A percentile compares a stretch with the other conserved stretches of the same genome.
Evolutionary conservation across 2,797 vertebrate species (phyloP).

Genomic region (Cottoperca gobio): DNA sequence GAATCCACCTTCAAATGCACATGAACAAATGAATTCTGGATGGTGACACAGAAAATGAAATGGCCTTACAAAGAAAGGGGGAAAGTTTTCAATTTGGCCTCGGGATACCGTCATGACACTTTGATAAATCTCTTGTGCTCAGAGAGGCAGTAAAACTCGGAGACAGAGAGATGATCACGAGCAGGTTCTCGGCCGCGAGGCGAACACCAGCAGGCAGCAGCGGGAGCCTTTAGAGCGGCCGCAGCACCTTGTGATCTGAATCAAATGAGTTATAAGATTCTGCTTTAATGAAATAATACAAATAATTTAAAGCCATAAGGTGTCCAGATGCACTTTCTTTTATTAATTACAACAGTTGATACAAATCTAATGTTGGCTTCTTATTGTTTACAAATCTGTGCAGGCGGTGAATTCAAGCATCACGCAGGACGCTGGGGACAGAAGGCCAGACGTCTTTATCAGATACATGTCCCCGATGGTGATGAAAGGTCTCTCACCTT

Average conservation of each 20-base stretch:
- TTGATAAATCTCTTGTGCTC: conserved; percentile 36
- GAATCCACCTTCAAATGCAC: conserved; percentile 17
- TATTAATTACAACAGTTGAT: too few species aligned
- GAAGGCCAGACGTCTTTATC: conserved; percentile 26
- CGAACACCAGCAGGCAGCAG: neutral
- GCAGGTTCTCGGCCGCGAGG: neutral
- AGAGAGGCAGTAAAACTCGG: neutral
- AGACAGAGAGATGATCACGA: neutral
- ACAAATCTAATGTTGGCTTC: too few species aligned
- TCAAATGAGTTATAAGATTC: too few species aligned
- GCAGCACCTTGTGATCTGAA: neutral
- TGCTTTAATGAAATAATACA: neutral
- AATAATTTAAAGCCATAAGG: neutral
- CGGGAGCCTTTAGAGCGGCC: neutral
- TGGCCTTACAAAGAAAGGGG: neutral
- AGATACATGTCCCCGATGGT: conserved; percentile 22
- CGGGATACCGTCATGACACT: neutral
- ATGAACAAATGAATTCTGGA: conserved; percentile 26
- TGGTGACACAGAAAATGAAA: neutral
- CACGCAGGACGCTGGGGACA: too few species aligned
- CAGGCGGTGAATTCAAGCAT: too few species aligned
- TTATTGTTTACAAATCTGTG: too few species aligned
- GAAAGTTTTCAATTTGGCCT: conserved; percentile 11
- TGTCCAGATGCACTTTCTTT: too few species aligned
- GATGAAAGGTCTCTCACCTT: too few species aligned